Base-by-base conservation (phyloP, 2,797 vertebrate species). In the Micrastur ruficollis region DNA sequence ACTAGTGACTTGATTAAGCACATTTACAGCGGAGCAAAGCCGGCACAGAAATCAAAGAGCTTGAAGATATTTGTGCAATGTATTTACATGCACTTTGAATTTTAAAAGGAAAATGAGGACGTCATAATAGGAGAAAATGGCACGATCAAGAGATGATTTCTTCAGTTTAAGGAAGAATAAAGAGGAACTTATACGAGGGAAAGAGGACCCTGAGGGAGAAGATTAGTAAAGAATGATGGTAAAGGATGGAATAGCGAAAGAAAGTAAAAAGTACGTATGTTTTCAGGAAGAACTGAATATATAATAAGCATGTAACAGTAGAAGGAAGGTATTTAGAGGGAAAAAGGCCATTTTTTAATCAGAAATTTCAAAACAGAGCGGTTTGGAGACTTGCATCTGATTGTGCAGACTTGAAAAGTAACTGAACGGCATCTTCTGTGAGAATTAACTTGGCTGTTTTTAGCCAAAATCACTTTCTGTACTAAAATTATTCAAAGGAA, bases 201-300 rank as follows among this genome's bases (percentile, higher is more conserved):
- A 90, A 92, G 38, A 93, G 11, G 53, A 81, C 75, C 32, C 65
- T 0, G 11, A 92, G 65, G 79, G 93, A 93, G 78, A 78, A 88
- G 46, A 58, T 81, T 44, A 84, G 44, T 68, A 73, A 95, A 86
- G 31, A 92, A 71, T 36, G 27, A 88, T 26, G 32, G 68, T 62
- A 65, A 72, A 83, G 62, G 61, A 93, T 61, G 38, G 94, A 95
- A 92, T 47, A 85, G 46, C 19, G 47, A 46, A 75, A 88, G 49
- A 50, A 95, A 92, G 10, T 32, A 61, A 91, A 95, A 93, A 68
- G 19, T 34, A 81, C 7, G 2, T 21, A 14, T 21, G 11, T 72
- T 91, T 95, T 72, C 53, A 75, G 85, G 20, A 93, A 93, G 14
- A 86, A 91, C 38, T 79, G 86, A 95, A 80, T 55, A 72, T 16